Evolutionary conservation across 1,140 invertebrate species (phyloP).

Genomic region (Trichonephila inaurata): DNA sequence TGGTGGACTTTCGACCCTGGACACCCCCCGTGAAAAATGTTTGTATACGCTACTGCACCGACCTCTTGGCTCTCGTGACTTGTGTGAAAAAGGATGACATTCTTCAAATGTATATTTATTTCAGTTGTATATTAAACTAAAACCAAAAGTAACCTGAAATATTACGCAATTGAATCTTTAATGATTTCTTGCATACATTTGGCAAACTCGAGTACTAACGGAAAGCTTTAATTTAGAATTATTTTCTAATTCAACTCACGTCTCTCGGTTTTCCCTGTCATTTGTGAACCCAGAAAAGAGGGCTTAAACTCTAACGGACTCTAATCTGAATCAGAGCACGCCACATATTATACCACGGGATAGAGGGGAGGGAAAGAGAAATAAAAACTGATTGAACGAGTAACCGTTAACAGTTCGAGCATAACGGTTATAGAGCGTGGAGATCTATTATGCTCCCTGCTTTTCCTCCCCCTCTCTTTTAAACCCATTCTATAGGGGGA

Average conservation of each 20-base stretch:
- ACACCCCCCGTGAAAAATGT: too few relatives aligned
- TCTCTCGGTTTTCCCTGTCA: neutral
- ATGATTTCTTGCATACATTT: too few relatives aligned
- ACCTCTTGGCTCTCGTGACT: too few relatives aligned
- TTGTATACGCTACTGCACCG: too few relatives aligned
- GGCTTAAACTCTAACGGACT: neutral
- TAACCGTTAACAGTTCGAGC: slow-evolving; percentile 56
- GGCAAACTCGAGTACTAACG: too few relatives aligned
- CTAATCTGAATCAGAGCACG: slow-evolving; percentile 15
- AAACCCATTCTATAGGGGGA: slow-evolving; percentile 38
- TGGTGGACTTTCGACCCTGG: too few relatives aligned
- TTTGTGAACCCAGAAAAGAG: neutral
- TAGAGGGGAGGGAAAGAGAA: neutral
- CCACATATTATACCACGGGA: neutral
- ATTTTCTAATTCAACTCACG: neutral
- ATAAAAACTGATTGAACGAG: slow-evolving; percentile 45
- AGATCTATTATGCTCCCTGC: slow-evolving; percentile 58
- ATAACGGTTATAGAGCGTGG: slow-evolving; percentile 66
- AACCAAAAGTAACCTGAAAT: too few relatives aligned
- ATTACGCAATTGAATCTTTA: too few relatives aligned
- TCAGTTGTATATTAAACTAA: too few relatives aligned
- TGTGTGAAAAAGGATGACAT: too few relatives aligned
- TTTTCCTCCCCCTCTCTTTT: neutral
- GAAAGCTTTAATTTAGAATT: neutral
- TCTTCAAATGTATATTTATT: too few relatives aligned